Conservation (phyloP, 2,797 vertebrate species). For the Chiroxiphia lanceolata region DNA sequence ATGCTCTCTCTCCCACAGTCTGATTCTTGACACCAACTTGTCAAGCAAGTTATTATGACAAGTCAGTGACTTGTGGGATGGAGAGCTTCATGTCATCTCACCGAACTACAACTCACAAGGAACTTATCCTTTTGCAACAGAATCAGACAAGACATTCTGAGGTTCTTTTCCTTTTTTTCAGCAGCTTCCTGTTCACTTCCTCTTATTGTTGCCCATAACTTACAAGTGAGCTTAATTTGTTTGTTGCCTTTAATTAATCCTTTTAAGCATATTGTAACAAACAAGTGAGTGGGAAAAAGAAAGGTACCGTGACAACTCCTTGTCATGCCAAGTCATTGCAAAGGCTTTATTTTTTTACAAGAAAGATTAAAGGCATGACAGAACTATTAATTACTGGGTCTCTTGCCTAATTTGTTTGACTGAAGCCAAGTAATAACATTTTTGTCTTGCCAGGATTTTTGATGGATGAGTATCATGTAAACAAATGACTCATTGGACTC, state of each 20-base stretch:
- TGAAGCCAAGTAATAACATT: not conserved
- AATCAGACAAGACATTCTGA: not conserved
- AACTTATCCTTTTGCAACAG: not conserved
- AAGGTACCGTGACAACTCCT: not conserved
- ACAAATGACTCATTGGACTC: not conserved
- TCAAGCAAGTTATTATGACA: not conserved
- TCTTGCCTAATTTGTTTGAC: not conserved
- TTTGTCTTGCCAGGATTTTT: not conserved
- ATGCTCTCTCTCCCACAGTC: not conserved
- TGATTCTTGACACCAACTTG: not conserved
- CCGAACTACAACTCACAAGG: not conserved
- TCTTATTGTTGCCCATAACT: not conserved
- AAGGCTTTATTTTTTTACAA: not conserved
- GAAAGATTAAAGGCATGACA: not conserved
- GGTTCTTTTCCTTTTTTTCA: not conserved
- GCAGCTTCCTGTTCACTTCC: not conserved
- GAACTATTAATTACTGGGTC: not conserved
- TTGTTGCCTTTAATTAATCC: not conserved
- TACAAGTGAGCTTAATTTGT: not conserved
- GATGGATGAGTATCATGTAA: not conserved
- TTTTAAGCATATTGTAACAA: not conserved
- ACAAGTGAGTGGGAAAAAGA: not conserved
- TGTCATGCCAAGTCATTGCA: not conserved
- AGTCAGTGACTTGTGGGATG: not conserved
- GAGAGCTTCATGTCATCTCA: not conserved